Evolutionary conservation across 92 coral and sea anemone genomes (phyloP), one percentile per base, ranked within the genome.

Genomic region (Heliopora coerulea): DNA sequence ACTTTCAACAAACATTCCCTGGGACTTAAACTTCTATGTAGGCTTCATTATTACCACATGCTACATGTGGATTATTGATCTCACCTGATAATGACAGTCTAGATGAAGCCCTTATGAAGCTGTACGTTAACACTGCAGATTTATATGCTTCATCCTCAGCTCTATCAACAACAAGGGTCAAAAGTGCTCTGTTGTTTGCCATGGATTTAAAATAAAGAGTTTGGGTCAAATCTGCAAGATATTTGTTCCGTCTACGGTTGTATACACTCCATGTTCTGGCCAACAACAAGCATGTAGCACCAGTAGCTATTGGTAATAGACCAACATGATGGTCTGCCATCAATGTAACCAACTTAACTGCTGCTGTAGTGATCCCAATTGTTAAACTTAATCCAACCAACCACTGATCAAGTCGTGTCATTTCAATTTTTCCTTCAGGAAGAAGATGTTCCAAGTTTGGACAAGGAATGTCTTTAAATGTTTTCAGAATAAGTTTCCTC

Each of bases 141-240:
- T 89, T 89, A 50, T 87, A 87, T 29, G 81, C 86, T 27, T 89
- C 96, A 61, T 89, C 96, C 68, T 87, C 96, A 0, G 91, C 96
- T 42, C 91, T 84, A 54, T 89, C 96, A 50, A 85, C 87, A 0
- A 85, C 83, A 35, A 89, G 73, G 0, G 91, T 81, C n/a, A 89
- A 79, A 25, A 87, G 74, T 24, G 96, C 96, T 68, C 96, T 80
- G 84, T 89, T 89, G 72, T 89, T 89, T 33, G 91, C 96, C 85
- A 89, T 87, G 60, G 91, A 74, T 65, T 89, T 89, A 56, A 89
- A 89, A 56, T 89, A 89, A 78, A 89, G 66, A 32, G 91, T 87
- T 69, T 86, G 87, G 30, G 89, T 79, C 77, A 89, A 78, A 69
- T 74, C 84, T 1, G 88, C 96, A 14, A 89, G 89, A 67, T 89